Percentiles rank a stretch among this genome's conserved stretches.
Evolutionary conservation across 2,113 vertebrate genomes (phyloP).

Genomic region (Hypomesus transpacificus): DNA sequence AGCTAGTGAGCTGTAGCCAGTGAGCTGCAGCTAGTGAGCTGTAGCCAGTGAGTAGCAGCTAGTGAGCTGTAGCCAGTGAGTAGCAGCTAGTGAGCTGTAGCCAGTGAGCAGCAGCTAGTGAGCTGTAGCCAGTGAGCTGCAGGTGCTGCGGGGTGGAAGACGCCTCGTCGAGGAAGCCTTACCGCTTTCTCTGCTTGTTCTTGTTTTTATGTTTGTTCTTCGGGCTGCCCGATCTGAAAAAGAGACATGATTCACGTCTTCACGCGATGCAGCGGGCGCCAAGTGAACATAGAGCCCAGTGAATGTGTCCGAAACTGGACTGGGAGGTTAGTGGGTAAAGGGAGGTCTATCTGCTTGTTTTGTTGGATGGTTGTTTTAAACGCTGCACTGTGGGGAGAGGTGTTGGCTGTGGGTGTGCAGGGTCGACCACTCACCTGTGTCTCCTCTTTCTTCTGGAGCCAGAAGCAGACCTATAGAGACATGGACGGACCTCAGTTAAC

Average conservation of each 20-base stretch:
- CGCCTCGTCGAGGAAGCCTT: constrained; percentile 40
- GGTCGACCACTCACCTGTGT: constrained; percentile 80
- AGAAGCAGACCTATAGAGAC: constrained; percentile 81
- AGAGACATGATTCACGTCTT: constrained; percentile 24
- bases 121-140: neutral
- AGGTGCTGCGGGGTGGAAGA: neutral
- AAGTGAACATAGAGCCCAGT: neutral
- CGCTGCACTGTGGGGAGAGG: too few species aligned
- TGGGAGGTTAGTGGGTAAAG: too few species aligned
- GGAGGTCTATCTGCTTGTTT: too few species aligned
- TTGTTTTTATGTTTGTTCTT: constrained; percentile 96
- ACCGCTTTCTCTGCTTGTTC: constrained; percentile 95
- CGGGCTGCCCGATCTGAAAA: constrained; percentile 85
- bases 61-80: too few species aligned
- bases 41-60: too few species aligned
- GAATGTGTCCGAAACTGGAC: too few species aligned
- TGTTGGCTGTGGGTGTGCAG: too few species aligned
- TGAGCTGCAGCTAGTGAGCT: too few species aligned
- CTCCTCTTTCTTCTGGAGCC: constrained; percentile 89
- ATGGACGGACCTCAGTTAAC: neutral
- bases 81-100: neutral
- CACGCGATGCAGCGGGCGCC: constrained; percentile 5
- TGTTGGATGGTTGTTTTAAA: too few species aligned
- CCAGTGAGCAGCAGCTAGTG: too few species aligned
- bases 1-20: too few species aligned